Base-by-base conservation (phyloP, 2,888 invertebrate species). In the Ormyrus thymus region DNA sequence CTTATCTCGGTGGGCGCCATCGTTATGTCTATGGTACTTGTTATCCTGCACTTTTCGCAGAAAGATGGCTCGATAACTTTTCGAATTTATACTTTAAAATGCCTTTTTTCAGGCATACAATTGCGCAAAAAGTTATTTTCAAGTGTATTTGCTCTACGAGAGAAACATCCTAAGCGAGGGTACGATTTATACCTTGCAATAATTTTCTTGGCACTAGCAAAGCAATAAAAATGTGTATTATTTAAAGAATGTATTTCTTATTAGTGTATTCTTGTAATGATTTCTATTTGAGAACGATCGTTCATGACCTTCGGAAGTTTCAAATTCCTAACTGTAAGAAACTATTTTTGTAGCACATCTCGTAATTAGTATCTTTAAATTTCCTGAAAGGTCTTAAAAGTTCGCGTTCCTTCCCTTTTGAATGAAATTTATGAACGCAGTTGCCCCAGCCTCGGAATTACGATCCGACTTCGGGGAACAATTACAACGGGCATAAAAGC, bases 1-100 rank as follows among this genome's bases (percentile, higher is more conserved):
- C 29, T 15, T 58, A 70, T 70, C 70, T 70, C 50, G 29, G 29
- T n/a, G 29, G 66, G 66, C 66, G 66, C 66, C 66, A 45, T 55
- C 43, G 55, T 46, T 29, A 68, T 11, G 61, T n/a, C 46, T 11
- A 51, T 2, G 65, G 65, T 29, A 29, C 65, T 51, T 65, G 50
- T 51, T 65, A 46, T 51, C 29, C 48, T 50, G 11, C 65, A 15
- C 50, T 46, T 61, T 61, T 46, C 45, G 43, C 61, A n/a, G 46
- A n/a, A 61, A 45, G 7, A 61, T 61, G n/a, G n/a, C n/a, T 61
- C 61, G 61, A 46, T 61, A 61, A 61, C 3, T 51, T 65, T 51
- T 65, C 15, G 29, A 51, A 51, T 65, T 65, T 65, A 61, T 61
- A 10, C 43, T 53, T 9, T 59, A 9, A 43, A 7, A 11, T 29